phyloP scores from a whole-genome alignment of 2,888 invertebrate species.

The Graphium colonna region DNA sequence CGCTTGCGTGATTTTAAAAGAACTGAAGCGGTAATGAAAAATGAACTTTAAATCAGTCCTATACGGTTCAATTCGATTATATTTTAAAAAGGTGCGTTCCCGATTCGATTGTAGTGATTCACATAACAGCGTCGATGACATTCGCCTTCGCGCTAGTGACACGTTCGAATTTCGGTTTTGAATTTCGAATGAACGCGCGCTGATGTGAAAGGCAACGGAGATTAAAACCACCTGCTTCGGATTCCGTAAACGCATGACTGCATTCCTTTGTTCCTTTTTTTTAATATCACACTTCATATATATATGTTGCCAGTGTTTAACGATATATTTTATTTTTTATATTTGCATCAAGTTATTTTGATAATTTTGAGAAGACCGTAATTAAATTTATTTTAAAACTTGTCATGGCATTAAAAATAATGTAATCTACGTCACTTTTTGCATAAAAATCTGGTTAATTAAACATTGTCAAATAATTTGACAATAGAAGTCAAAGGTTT shows the following conservation, averaged over 20 bases:
- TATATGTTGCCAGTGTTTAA: neutral
- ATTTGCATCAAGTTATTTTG: neutral
- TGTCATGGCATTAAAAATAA: too few relatives aligned
- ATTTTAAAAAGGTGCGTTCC: slow-evolving; percentile 25
- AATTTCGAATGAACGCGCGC: slow-evolving; percentile 19
- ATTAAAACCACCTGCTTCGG: slow-evolving; percentile 22
- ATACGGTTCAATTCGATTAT: slow-evolving; percentile 27
- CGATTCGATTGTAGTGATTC: slow-evolving; percentile 53
- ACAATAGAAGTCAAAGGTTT: too few relatives aligned
- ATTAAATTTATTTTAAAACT: too few relatives aligned
- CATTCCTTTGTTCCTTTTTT: neutral
- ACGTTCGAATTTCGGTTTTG: slow-evolving; percentile 33
- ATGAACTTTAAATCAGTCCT: slow-evolving; percentile 30
- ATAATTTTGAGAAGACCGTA: too few relatives aligned
- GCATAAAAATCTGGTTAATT: too few relatives aligned
- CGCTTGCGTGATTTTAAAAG: slow-evolving; percentile 22
- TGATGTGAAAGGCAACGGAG: slow-evolving; percentile 16
- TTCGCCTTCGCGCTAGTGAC: slow-evolving; percentile 38
- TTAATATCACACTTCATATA: neutral
- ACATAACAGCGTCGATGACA: slow-evolving; percentile 45
- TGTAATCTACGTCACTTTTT: too few relatives aligned
- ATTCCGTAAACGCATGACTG: neutral
- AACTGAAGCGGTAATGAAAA: slow-evolving; percentile 29
- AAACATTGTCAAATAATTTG: too few relatives aligned
- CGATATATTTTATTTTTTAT: neutral